Conservation (phyloP, 2,113 vertebrate species). For the Abramis brama region DNA sequence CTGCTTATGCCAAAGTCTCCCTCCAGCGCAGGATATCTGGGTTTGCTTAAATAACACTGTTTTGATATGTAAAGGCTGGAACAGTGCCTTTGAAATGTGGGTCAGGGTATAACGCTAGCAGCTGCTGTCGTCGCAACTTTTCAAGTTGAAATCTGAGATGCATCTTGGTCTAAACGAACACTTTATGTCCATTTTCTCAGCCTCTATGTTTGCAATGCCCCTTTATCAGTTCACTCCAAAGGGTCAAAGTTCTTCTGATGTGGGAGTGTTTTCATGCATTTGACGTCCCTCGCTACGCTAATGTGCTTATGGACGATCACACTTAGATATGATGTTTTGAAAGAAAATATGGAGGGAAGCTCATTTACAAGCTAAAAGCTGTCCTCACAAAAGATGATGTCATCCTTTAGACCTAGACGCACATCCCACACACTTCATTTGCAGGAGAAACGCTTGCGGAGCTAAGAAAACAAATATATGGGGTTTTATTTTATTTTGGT, state of each 20-base stretch:
- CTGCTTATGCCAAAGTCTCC: not conserved
- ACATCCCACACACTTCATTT: not conserved
- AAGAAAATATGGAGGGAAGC: constrained; percentile 15
- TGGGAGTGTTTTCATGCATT: not conserved
- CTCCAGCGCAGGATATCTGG: constrained; percentile 12
- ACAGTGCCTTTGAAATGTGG: constrained; percentile 43
- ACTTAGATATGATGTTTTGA: not conserved
- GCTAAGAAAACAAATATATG: not conserved
- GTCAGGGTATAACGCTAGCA: constrained; percentile 27
- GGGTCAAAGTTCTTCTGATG: constrained; percentile 20
- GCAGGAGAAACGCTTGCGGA: not conserved
- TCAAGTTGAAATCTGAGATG: constrained; percentile 16
- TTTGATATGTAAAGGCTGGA: constrained; percentile 39
- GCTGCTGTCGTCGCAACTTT: not conserved
- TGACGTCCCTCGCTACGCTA: not conserved
- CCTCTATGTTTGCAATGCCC: not conserved
- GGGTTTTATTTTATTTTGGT: not conserved
- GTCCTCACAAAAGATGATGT: not conserved
- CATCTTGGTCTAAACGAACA: not conserved
- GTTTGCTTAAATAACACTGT: constrained; percentile 32
- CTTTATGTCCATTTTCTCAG: not conserved
- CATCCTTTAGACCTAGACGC: not conserved
- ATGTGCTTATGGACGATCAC: not conserved
- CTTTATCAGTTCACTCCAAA: not conserved
- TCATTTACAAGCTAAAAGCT: constrained; percentile 3